Evolutionary conservation across 2,797 vertebrate species (phyloP).

Genomic region (Orientallactaga sibirica): DNA sequence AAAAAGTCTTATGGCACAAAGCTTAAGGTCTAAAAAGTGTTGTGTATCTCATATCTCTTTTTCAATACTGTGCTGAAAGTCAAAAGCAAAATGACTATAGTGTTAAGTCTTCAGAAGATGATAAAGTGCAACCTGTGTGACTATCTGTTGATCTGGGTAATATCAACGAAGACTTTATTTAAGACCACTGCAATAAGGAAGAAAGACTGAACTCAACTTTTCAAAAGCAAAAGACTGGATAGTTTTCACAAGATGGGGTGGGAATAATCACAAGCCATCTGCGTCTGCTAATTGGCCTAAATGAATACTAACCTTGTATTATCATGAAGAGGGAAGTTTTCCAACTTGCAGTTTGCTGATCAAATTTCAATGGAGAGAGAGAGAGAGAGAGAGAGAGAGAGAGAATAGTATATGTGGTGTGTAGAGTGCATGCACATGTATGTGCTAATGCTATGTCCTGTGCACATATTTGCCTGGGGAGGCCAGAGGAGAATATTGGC

Average conservation of each 20-base stretch:
- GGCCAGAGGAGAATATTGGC: too few relatives aligned
- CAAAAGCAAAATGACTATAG: not conserved
- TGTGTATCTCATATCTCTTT: not conserved
- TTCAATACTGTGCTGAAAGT: not conserved
- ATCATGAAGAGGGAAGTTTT: not conserved
- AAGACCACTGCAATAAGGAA: not conserved
- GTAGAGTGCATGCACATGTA: too few relatives aligned
- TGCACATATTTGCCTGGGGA: too few relatives aligned
- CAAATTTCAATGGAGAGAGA: not conserved
- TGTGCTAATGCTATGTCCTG: too few relatives aligned
- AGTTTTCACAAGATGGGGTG: not conserved
- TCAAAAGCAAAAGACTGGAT: not conserved
- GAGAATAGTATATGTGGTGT: too few relatives aligned
- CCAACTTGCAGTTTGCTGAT: not conserved
- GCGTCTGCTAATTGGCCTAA: not conserved
- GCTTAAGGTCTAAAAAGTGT: not conserved
- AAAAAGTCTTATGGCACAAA: not conserved
- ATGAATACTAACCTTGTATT: not conserved
- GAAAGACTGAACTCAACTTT: not conserved
- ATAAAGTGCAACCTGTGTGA: not conserved
- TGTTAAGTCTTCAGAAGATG: not conserved
- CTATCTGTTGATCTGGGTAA: not conserved
- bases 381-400: too few relatives aligned
- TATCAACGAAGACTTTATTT: slow-evolving; percentile 1
- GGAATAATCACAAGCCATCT: not conserved